Base-by-base conservation (phyloP, 2,797 vertebrate genomes). In the Danio choprae region DNA sequence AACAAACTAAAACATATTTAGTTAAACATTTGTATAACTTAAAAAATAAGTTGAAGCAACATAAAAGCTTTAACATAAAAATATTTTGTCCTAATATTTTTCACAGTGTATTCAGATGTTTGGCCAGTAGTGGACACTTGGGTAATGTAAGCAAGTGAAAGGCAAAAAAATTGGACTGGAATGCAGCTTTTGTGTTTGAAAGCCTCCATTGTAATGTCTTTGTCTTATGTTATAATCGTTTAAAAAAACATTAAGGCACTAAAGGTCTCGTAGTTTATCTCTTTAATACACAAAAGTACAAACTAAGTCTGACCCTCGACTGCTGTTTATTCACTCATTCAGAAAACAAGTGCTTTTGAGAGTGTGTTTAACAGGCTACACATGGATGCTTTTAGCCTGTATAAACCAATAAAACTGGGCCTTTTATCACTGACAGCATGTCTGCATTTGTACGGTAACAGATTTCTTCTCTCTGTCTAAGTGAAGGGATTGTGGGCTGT, bases 371-470 rank as follows among this genome's bases (percentile, higher is more conserved):
- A 77, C 9, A 40, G 58, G 56, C 5, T 51, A 7, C 60, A 40
- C 48, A 76, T 62, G 73, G 67, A 58, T 15, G 12, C 43, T 55
- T 79, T 83, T 55, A 50, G 38, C 22, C 18, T 62, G 69, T 76
- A 41, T 71, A 29, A 51, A 67, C 62, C 56, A 22, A 58, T 74
- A 74, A 77, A 80, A 59, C 46, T 1, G 1, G 1, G 13, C 20
- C 71, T 79, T 83, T 79, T 29, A 77, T 82, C 80, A 74, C 53
- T 40, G 65, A 71, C 79, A 60, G 71, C 13, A 16, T 16, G 48
- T 20, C 29, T n/a, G 22, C 71, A 36, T 67, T 44, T 53, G 69
- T 81, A 65, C 41, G 53, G 16, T 71, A 58, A 74, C n/a, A 68
- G 63, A 65, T 41, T 53, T 16, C 5, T 74, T 76, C 69, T 13